Conservation (phyloP, 2,113 vertebrate species). For the Nesogale talazaci region DNA sequence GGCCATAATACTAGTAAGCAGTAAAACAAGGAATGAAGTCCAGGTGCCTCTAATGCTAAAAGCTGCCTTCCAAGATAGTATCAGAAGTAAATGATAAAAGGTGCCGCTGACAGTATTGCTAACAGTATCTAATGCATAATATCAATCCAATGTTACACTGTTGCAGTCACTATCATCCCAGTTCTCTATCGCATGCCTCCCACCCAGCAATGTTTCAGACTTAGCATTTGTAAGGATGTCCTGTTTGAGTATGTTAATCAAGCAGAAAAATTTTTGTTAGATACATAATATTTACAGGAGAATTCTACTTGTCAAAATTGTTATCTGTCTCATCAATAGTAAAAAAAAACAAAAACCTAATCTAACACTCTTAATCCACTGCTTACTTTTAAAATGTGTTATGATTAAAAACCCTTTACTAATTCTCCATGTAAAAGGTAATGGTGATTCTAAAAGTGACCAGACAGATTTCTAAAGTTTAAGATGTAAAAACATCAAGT, state of each 20-base stretch:
- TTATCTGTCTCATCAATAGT: background rate
- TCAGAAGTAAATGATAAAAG: slow-evolving; percentile 23
- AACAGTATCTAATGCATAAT: slow-evolving; percentile 9
- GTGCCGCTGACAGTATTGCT: background rate
- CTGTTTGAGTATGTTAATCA: slow-evolving; percentile 41
- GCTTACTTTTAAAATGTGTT: slow-evolving; percentile 35
- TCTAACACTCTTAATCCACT: slow-evolving; percentile 30
- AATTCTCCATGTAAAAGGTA: slow-evolving; percentile 49
- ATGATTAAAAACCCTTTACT: slow-evolving; percentile 37
- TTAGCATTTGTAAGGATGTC: background rate
- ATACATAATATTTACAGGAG: slow-evolving; percentile 12
- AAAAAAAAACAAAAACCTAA: slow-evolving; percentile 8
- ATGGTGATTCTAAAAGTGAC: slow-evolving; percentile 10
- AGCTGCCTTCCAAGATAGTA: background rate
- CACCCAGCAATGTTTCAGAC: slow-evolving; percentile 55
- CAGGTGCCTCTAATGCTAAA: background rate
- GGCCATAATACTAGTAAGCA: slow-evolving; percentile 36
- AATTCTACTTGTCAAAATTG: slow-evolving; percentile 31
- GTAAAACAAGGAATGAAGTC: slow-evolving; percentile 15
- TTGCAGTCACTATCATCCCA: slow-evolving; percentile 20
- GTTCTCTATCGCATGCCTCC: slow-evolving; percentile 32
- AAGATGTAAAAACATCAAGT: background rate
- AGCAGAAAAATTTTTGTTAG: slow-evolving; percentile 49
- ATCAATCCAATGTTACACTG: background rate
- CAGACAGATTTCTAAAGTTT: background rate